Evolutionary conservation across 2,113 vertebrate species (phyloP).

Genomic region (Leucoraja erinaceus): DNA sequence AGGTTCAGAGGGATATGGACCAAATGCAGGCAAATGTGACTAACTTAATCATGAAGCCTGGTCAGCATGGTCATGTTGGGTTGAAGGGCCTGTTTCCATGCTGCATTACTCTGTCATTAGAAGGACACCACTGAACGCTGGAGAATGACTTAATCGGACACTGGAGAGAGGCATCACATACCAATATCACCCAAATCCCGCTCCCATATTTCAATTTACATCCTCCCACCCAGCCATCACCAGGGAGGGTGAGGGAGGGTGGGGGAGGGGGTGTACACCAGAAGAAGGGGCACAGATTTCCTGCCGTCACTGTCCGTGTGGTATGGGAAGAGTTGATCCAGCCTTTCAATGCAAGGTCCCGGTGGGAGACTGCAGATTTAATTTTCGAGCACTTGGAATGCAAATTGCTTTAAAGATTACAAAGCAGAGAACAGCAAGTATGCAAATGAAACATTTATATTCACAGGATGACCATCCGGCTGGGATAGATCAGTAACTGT

Average conservation of each 20-base stretch:
- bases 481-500: not conserved
- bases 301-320: too few species aligned
- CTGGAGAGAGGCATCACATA: not conserved
- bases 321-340: not conserved
- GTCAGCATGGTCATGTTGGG: too few species aligned
- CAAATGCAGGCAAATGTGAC: too few species aligned
- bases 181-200: too few species aligned
- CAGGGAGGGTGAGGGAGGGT: too few species aligned
- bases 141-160: not conserved
- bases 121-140: not conserved
- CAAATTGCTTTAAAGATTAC: not conserved
- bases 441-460: conserved; percentile 8
- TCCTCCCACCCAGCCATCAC: too few species aligned
- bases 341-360: not conserved
- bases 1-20: too few species aligned
- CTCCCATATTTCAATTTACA: too few species aligned
- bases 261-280: too few species aligned
- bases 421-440: not conserved
- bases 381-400: not conserved
- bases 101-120: not conserved
- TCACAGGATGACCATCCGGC: not conserved
- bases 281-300: too few species aligned
- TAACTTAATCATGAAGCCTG: too few species aligned
- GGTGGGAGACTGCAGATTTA: not conserved
- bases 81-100: too few species aligned